Conservation (phyloP, 1,140 invertebrate species). For the Dendrolimus punctatus region DNA sequence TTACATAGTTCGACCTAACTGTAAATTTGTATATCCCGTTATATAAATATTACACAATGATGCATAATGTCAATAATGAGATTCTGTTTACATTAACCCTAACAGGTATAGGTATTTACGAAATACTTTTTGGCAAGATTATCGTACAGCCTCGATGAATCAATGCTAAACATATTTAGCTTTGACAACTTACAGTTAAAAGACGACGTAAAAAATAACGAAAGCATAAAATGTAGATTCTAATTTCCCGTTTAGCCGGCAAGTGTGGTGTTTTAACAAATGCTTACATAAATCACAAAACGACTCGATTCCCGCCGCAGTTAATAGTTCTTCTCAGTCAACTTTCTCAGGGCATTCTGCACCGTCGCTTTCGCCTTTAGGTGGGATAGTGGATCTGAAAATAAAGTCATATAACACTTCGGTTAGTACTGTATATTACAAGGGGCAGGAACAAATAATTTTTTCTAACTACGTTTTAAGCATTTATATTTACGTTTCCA, state of each 20-base stretch:
- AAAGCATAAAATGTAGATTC: not conserved
- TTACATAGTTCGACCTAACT: too few relatives aligned
- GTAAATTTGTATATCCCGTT: too few relatives aligned
- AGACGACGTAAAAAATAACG: too few relatives aligned
- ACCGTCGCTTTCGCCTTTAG: conserved; percentile 68
- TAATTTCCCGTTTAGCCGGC: not conserved
- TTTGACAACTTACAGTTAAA: not conserved
- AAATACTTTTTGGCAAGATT: conserved; percentile 31
- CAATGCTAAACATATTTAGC: not conserved
- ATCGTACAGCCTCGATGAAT: conserved; percentile 19
- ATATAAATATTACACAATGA: not conserved
- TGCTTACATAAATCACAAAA: conserved; percentile 41
- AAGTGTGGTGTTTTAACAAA: conserved; percentile 22
- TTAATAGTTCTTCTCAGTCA: conserved; percentile 64
- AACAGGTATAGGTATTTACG: not conserved
- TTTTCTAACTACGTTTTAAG: too few relatives aligned
- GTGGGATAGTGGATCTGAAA: conserved; percentile 64
- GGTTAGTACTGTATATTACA: not conserved
- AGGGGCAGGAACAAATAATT: too few relatives aligned
- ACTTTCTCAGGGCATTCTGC: conserved; percentile 66
- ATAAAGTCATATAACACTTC: conserved; percentile 5
- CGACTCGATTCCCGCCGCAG: conserved; percentile 15
- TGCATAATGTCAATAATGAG: conserved; percentile 17
- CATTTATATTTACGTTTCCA: too few relatives aligned
- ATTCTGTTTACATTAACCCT: conserved; percentile 8